phyloP scores from a whole-genome alignment of 2,888 invertebrate genomes.

The Stictocephala bisonia region DNA sequence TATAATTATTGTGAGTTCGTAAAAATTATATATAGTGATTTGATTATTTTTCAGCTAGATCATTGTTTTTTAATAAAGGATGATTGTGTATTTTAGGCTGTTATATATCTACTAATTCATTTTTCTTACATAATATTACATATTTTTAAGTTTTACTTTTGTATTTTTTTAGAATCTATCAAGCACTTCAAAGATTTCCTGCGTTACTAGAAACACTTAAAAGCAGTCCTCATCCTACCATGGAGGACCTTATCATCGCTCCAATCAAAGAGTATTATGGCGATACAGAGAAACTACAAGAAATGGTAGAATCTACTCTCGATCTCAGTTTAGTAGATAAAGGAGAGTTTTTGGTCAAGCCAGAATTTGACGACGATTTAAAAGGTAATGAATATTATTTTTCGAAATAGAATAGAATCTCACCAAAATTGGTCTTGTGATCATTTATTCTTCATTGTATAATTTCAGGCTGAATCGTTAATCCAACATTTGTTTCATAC shows the following conservation, averaged over 20 bases:
- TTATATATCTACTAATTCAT: neutral
- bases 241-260: conserved; percentile 75
- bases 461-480: too few relatives aligned
- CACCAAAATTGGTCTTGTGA: too few relatives aligned
- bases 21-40: too few relatives aligned
- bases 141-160: too few relatives aligned
- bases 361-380: conserved; percentile 87
- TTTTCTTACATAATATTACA: too few relatives aligned
- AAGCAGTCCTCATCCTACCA: conserved; percentile 66
- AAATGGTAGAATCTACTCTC: conserved; percentile 90
- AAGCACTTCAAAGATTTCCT: conserved; percentile 79
- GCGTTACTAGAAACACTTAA: conserved; percentile 73
- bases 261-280: conserved; percentile 74
- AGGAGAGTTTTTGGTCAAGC: conserved; percentile 88
- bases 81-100: neutral
- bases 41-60: too few relatives aligned
- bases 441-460: too few relatives aligned
- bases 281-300: conserved; percentile 83
- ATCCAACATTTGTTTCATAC: too few relatives aligned
- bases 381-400: too few relatives aligned
- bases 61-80: too few relatives aligned
- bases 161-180: conserved; percentile 71
- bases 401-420: too few relatives aligned
- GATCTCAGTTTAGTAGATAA: conserved; percentile 87
- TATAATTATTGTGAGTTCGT: too few relatives aligned